Evolutionary conservation across 2,797 vertebrate genomes (phyloP), one percentile per base, ranked within the genome.

Genomic region (Microctenopoma steveboyesi): DNA sequence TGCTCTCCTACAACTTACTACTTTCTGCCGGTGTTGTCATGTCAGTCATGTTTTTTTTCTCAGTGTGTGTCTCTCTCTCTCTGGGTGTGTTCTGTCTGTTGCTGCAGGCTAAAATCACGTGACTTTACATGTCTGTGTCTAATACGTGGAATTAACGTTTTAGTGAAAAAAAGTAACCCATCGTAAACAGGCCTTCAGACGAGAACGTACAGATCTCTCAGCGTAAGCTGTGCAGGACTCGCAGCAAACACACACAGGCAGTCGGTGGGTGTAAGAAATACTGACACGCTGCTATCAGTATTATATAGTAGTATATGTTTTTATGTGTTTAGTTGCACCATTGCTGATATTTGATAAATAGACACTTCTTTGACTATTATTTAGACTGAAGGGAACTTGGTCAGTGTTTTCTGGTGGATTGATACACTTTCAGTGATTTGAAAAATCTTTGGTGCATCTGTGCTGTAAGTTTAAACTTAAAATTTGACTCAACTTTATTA

Each of bases 91-190:
- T 8, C 37, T 48, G 27, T 33, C 18, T 53, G 39, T 25, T 12
- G n/a, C 72, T 52, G 48, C 51, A 60, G 49, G 76, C 50, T 25
- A 58, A 22, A 70, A 78, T 53, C 48, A 35, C 74, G 87, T 64
- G 81, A 74, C 65, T 47, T 69, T 61, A 83, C 80, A 83, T 84
- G 81, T 69, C 79, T 81, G 45, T 2, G 47, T 77, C 49, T 53
- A 52, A 69, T 64, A 58, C 83, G 89, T 77, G 85, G 82, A 90
- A 91, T 90, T 88, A 79, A 86, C 87, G 79, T 88, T 87, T 67
- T 48, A 67, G 64, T 89, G 88, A 52, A 53, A 66, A 78, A 83
- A 72, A 7, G 14, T 68, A 82, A 47, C 2, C 3, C 7, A 0
- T 63, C 53, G 59, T 56, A 45, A 75, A 69, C n/a, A 30, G 62